A percentile compares a stretch with the other conserved stretches of the same genome.
These are phyloP conservation scores for Cotesia chilonis DNA, from an alignment of 1,140 invertebrate species.

Conservation along the genomic window DNA sequence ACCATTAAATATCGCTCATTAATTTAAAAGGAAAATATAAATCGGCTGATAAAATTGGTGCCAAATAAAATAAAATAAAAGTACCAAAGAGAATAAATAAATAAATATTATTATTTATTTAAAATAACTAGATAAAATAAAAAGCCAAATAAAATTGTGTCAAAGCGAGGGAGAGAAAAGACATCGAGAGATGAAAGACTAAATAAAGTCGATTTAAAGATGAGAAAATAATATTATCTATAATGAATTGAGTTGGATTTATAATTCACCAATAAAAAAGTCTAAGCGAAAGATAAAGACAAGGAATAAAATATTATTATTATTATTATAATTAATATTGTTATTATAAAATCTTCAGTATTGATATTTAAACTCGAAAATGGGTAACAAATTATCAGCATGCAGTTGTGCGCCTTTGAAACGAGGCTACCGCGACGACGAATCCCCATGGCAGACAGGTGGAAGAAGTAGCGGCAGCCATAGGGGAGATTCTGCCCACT, in stretches of 20 bases:
- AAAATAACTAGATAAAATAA: conserved; percentile 12
- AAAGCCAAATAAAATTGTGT: conserved; percentile 40
- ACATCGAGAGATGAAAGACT: conserved; percentile 33
- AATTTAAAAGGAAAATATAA: conserved; percentile 13
- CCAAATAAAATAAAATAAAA: conserved; percentile 38
- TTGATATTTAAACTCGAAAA: conserved; percentile 59
- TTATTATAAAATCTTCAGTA: neutral
- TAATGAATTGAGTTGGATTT: neutral
- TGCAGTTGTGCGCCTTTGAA: conserved; percentile 93
- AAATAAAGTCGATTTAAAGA: conserved; percentile 6
- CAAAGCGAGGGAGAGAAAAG: conserved; percentile 40
- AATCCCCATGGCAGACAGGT: conserved; percentile 86
- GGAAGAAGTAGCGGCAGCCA: conserved; percentile 63
- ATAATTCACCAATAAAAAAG: conserved; percentile 20
- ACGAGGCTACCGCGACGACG: conserved; percentile 93
- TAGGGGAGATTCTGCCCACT: conserved; percentile 86
- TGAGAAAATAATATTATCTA: neutral
- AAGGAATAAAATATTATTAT: conserved; percentile 16
- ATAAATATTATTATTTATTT: neutral
- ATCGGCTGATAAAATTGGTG: conserved; percentile 33
- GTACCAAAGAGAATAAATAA: conserved; percentile 13
- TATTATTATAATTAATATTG: neutral
- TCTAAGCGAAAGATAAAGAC: conserved; percentile 40
- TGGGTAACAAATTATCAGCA: conserved; percentile 92
- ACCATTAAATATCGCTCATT: conserved; percentile 12